Percentiles rank a stretch among this genome's conserved stretches.
Conservation (phyloP, 2,113 vertebrate genomes). For the Zeus faber region DNA sequence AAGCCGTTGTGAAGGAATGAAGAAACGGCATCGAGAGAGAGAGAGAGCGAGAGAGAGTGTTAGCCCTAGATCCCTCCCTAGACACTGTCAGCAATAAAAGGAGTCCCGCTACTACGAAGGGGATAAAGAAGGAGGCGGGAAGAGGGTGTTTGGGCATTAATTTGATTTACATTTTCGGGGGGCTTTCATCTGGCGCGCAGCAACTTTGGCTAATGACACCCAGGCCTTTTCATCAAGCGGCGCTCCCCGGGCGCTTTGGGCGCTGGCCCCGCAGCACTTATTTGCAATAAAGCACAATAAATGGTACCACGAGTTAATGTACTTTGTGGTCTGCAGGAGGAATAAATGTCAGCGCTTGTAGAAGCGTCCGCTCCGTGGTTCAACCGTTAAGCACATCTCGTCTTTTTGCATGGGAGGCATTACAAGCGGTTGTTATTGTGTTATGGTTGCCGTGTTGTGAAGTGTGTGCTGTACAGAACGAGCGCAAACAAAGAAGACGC, state of each 20-base stretch:
- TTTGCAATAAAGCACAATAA: constrained; percentile 50
- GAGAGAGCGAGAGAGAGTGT: background rate
- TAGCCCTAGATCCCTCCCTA: constrained; percentile 11
- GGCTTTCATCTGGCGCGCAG: constrained; percentile 46
- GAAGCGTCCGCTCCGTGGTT: constrained; percentile 24
- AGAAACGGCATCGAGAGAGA: background rate
- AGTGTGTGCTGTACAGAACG: constrained; percentile 18
- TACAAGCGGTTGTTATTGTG: constrained; percentile 15
- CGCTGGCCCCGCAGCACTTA: constrained; percentile 33
- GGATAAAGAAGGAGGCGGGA: constrained; percentile 11
- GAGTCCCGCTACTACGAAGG: constrained; percentile 30
- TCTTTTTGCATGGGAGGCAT: constrained; percentile 7
- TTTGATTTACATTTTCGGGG: constrained; percentile 60
- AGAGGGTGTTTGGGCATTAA: constrained; percentile 43
- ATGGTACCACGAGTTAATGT: constrained; percentile 37
- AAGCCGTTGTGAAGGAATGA: no score
- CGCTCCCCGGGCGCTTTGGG: constrained; percentile 35
- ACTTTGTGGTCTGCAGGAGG: constrained; percentile 18
- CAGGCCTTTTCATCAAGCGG: constrained; percentile 51
- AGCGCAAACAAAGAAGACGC: constrained; percentile 9
- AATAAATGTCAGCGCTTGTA: constrained; percentile 33
- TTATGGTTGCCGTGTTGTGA: constrained; percentile 12
- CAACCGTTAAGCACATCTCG: constrained; percentile 36
- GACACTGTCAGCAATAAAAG: constrained; percentile 39
- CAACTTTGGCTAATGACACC: constrained; percentile 54